A percentile compares a stretch with the other conserved stretches of the same genome.
These are phyloP conservation scores for Steinernema carpocapsae DNA, from an alignment of 2,888 invertebrate species.

Conservation along the genomic window DNA sequence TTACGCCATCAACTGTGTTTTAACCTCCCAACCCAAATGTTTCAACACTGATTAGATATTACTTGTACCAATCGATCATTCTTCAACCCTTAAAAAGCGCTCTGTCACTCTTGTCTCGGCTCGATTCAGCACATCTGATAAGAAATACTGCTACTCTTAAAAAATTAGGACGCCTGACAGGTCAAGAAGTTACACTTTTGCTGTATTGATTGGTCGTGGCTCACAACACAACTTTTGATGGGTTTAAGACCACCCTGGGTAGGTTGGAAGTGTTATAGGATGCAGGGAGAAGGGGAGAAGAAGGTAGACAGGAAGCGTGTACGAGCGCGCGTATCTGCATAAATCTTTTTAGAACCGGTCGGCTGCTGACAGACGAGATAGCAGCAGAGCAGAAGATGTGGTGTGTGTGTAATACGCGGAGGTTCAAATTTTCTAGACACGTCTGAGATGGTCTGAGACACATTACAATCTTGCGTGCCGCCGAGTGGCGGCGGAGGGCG, in stretches of 20 bases:
- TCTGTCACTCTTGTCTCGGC: neutral
- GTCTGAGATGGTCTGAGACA: neutral
- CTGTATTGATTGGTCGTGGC: no score
- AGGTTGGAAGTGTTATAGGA: no score
- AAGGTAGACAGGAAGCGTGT: neutral
- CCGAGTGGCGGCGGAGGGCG: no score
- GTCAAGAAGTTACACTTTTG: neutral
- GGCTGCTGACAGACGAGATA: slow-evolving; percentile 5
- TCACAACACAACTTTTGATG: no score
- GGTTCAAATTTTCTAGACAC: neutral
- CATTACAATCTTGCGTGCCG: no score
- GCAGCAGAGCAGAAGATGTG: neutral
- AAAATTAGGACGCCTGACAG: neutral
- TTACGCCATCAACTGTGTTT: no score
- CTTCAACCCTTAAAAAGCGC: neutral
- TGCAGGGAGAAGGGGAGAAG: no score
- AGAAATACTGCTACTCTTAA: neutral
- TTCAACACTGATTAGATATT: slow-evolving; percentile 23
- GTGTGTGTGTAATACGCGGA: neutral
- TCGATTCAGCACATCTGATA: neutral
- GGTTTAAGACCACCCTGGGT: no score
- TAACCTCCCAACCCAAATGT: no score
- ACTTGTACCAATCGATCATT: no score
- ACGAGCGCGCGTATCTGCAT: neutral
- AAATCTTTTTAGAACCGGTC: slow-evolving; percentile 26